Percentiles rank a stretch among this genome's conserved stretches.
phyloP scores from a whole-genome alignment of 2,113 vertebrate genomes.

The Pteruthius melanotis region DNA sequence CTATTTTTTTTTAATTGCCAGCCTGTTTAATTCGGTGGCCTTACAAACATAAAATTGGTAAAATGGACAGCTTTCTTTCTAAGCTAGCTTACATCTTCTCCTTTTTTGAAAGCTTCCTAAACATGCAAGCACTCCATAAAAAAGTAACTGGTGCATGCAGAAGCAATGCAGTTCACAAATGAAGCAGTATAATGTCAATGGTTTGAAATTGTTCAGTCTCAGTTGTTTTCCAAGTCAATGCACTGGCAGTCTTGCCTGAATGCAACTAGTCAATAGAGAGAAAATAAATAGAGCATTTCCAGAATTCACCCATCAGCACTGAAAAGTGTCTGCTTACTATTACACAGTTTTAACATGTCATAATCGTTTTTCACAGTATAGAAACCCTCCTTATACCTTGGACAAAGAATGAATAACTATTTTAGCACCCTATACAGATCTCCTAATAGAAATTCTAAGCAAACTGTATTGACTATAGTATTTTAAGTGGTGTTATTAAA shows the following conservation, averaged over 20 bases:
- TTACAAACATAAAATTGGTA: slow-evolving; percentile 1
- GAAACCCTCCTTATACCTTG: slow-evolving; percentile 56
- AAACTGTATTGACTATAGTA: slow-evolving; percentile 42
- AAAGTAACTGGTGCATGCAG: slow-evolving; percentile 71
- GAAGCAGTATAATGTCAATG: slow-evolving; percentile 73
- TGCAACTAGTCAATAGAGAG: slow-evolving; percentile 76
- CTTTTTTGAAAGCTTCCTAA: slow-evolving; percentile 64
- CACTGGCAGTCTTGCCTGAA: slow-evolving; percentile 77
- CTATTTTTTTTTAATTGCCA: slow-evolving; percentile 32
- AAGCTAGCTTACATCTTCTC: slow-evolving; percentile 22
- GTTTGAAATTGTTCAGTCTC: slow-evolving; percentile 75
- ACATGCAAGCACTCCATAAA: slow-evolving; percentile 66
- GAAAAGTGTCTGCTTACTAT: slow-evolving; percentile 76
- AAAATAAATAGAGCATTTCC: slow-evolving; percentile 82
- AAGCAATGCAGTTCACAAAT: slow-evolving; percentile 66
- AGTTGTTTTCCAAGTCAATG: slow-evolving; percentile 79
- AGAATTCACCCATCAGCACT: slow-evolving; percentile 72
- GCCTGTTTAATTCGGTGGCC: background rate
- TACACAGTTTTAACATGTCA: slow-evolving; percentile 81
- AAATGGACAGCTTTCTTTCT: slow-evolving; percentile 45
- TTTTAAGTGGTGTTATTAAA: background rate
- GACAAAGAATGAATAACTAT: slow-evolving; percentile 70
- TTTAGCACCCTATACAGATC: slow-evolving; percentile 63
- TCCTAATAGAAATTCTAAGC: slow-evolving; percentile 63
- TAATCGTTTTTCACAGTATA: slow-evolving; percentile 79